Evolutionary conservation across 2,113 vertebrate species (phyloP).

Genomic region (Mesitornis unicolor): DNA sequence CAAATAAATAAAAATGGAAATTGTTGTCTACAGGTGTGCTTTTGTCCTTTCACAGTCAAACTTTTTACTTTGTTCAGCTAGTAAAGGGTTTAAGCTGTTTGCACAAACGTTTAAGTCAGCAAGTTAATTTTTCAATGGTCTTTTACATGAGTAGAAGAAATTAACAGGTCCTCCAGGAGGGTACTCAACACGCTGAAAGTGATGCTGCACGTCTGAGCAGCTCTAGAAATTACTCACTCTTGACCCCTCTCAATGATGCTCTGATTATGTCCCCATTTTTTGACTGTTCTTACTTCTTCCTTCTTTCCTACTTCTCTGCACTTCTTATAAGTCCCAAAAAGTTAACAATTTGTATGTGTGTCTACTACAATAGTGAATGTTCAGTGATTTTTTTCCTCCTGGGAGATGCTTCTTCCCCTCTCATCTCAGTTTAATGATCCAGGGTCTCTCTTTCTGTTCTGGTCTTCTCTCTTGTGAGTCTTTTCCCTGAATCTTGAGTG

Average conservation of each 20-base stretch:
- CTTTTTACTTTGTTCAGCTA: not conserved
- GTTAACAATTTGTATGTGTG: not conserved
- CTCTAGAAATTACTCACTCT: not conserved
- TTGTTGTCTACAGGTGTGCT: not conserved
- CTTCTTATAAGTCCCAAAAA: not conserved
- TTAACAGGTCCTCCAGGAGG: accelerated
- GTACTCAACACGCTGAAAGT: not conserved
- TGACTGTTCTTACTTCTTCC: not conserved
- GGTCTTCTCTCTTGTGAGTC: accelerated
- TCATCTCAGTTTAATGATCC: not conserved
- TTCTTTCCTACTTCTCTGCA: not conserved
- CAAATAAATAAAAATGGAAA: not conserved
- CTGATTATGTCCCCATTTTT: not conserved
- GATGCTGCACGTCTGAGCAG: not conserved
- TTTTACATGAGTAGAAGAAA: not conserved
- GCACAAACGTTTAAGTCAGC: not conserved
- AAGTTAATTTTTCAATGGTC: not conserved
- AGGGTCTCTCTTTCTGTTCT: not conserved
- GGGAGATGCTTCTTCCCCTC: not conserved
- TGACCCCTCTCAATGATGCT: not conserved
- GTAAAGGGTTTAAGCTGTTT: not conserved
- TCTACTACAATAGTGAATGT: not conserved
- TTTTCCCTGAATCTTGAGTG: not conserved
- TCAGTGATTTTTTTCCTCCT: not conserved
- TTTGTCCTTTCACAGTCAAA: not conserved